A percentile compares a stretch with the other conserved stretches of the same genome.
These are phyloP conservation scores for Bradypodion ventrale DNA, from an alignment of 2,797 vertebrate genomes.

Conservation along the genomic window DNA sequence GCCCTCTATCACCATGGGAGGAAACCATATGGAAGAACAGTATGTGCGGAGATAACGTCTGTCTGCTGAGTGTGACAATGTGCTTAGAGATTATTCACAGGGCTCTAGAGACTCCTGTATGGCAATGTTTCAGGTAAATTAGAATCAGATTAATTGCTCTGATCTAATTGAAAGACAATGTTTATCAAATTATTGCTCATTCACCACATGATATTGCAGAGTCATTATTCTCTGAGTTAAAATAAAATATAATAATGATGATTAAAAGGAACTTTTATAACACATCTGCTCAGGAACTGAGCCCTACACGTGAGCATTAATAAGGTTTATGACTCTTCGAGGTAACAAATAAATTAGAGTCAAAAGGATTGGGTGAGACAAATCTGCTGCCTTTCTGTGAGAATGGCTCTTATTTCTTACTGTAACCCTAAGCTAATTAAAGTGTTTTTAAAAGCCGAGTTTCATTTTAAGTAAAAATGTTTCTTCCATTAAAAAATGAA, in stretches of 20 bases:
- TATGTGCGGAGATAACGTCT: constrained; percentile 82
- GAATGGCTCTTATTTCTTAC: constrained; percentile 64
- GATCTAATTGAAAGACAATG: constrained; percentile 88
- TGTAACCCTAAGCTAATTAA: constrained; percentile 65
- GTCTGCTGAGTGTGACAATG: constrained; percentile 83
- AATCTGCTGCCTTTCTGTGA: constrained; percentile 59
- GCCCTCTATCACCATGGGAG: constrained; percentile 83
- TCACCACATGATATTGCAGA: constrained; percentile 80
- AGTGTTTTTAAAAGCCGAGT: constrained; percentile 35
- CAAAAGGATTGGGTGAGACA: constrained; percentile 70
- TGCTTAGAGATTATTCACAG: constrained; percentile 84
- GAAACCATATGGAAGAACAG: constrained; percentile 86
- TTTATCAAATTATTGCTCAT: constrained; percentile 87
- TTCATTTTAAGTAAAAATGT: constrained; percentile 38
- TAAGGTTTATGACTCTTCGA: constrained; percentile 67
- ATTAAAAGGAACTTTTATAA: constrained; percentile 78
- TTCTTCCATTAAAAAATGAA: constrained; percentile 49
- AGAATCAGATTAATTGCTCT: constrained; percentile 91
- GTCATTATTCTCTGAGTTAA: constrained; percentile 80
- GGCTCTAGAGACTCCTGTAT: constrained; percentile 81
- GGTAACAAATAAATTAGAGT: constrained; percentile 75
- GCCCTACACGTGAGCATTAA: constrained; percentile 64
- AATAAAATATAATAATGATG: constrained; percentile 68
- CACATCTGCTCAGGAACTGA: constrained; percentile 79
- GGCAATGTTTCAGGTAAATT: constrained; percentile 87